Conservation (phyloP, 2,888 invertebrate genomes). For the Alentia gelatinosa region DNA sequence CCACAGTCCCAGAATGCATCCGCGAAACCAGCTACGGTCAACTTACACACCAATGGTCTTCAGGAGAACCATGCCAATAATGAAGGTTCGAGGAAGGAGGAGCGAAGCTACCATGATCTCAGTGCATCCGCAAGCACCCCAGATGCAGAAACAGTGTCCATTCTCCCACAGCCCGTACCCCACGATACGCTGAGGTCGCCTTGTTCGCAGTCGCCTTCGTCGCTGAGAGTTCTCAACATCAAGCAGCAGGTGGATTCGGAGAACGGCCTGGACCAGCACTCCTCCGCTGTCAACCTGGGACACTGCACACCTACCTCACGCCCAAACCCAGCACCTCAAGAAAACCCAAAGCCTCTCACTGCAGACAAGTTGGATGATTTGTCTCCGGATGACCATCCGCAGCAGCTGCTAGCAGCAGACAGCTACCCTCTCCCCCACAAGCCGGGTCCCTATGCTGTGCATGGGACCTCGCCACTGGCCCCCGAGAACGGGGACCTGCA, state of each 20-base stretch:
- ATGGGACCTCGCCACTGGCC: background rate
- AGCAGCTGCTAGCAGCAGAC: too few relatives aligned
- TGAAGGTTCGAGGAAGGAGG: background rate
- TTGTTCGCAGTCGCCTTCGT: background rate
- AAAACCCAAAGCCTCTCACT: too few relatives aligned
- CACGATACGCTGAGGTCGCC: background rate
- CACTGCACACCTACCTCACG: too few relatives aligned
- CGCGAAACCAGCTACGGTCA: background rate
- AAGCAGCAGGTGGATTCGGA: background rate
- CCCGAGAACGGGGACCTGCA: background rate
- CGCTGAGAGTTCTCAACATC: background rate
- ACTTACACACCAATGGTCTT: background rate
- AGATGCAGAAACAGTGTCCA: background rate
- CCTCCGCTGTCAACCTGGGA: background rate
- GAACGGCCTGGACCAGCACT: too few relatives aligned
- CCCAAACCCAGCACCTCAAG: too few relatives aligned
- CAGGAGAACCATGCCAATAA: background rate
- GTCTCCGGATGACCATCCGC: too few relatives aligned
- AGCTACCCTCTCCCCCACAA: background rate
- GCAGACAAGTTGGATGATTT: too few relatives aligned
- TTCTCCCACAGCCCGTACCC: background rate
- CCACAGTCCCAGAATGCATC: background rate
- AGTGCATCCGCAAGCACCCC: background rate
- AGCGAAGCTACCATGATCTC: conserved; percentile 38
- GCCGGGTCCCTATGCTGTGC: background rate